These are phyloP conservation scores for Nephrocerus scutellatus DNA, from an alignment of 2,888 invertebrate genomes.

Conservation along the genomic window DNA sequence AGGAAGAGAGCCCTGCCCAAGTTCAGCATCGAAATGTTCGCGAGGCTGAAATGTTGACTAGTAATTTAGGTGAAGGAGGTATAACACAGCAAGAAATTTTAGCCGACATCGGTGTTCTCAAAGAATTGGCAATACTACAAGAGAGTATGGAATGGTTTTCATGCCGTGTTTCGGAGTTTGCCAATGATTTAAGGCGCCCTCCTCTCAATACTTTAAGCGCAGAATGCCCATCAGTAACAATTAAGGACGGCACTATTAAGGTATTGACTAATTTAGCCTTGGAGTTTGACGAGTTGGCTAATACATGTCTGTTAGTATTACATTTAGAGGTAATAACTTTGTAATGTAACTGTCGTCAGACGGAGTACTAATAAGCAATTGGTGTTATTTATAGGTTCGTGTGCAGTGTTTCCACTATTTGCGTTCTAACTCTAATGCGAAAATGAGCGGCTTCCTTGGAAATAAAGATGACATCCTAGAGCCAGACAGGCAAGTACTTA, in stretches of 20 bases:
- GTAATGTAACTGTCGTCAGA: slow-evolving; percentile 1
- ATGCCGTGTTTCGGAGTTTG: slow-evolving; percentile 56
- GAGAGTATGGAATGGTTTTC: slow-evolving; percentile 89
- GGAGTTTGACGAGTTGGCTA: slow-evolving; percentile 81
- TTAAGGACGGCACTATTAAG: slow-evolving; percentile 56
- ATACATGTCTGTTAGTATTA: slow-evolving; percentile 82
- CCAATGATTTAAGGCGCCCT: slow-evolving; percentile 53
- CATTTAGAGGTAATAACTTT: slow-evolving; percentile 71
- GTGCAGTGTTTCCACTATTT: slow-evolving; percentile 95
- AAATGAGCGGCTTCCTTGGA: slow-evolving; percentile 39
- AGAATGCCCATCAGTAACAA: slow-evolving; percentile 38
- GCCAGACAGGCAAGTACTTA: slow-evolving; percentile 67
- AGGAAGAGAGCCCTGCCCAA: slow-evolving; percentile 73
- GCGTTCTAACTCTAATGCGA: slow-evolving; percentile 48
- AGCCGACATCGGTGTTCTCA: slow-evolving; percentile 72
- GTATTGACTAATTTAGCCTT: slow-evolving; percentile 64
- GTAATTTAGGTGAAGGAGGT: slow-evolving; percentile 82
- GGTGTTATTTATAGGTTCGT: slow-evolving; percentile 57
- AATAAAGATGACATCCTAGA: slow-evolving; percentile 66
- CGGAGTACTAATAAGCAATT: not conserved
- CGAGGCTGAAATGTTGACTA: slow-evolving; percentile 89
- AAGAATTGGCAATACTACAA: slow-evolving; percentile 80
- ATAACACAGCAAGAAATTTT: slow-evolving; percentile 80
- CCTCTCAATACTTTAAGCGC: slow-evolving; percentile 43
- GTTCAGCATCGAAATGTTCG: slow-evolving; percentile 71